Percentiles rank a stretch among this genome's conserved stretches.
Evolutionary conservation across 2,113 vertebrate genomes (phyloP).

Genomic region (Tachuris rubrigastra): DNA sequence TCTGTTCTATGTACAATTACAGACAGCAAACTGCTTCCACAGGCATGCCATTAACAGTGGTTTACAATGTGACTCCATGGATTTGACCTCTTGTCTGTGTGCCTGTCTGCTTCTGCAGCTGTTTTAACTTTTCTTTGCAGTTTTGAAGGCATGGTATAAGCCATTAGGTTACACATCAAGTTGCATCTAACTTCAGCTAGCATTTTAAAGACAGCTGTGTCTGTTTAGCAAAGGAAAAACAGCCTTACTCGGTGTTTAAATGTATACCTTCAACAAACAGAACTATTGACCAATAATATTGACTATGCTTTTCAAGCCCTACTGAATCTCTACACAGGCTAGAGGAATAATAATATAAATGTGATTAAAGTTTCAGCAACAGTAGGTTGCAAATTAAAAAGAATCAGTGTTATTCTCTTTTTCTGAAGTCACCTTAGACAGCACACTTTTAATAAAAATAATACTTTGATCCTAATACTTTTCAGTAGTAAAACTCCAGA

Average conservation of each 20-base stretch:
- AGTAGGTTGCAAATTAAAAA: neutral
- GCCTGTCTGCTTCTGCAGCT: neutral
- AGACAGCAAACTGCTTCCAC: slow-evolving; percentile 39
- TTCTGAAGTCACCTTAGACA: neutral
- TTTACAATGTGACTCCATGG: neutral
- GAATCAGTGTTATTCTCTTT: neutral
- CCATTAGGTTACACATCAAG: neutral
- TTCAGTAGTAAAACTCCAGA: neutral
- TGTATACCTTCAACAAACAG: neutral
- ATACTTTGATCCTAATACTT: neutral
- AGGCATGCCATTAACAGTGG: neutral
- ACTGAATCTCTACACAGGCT: neutral
- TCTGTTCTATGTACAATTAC: neutral
- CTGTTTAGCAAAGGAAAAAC: neutral
- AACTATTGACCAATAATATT: neutral
- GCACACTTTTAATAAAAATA: neutral
- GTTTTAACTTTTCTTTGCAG: neutral
- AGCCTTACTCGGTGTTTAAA: neutral
- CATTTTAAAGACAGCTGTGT: neutral
- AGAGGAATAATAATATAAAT: neutral
- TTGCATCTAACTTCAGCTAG: neutral
- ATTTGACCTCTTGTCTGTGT: neutral
- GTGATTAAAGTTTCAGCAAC: neutral
- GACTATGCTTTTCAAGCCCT: slow-evolving; percentile 15
- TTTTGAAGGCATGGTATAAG: neutral